Percentiles rank a stretch among this genome's conserved stretches.
Conservation (phyloP, 2,797 vertebrate species). For the Gallirallus australis region DNA sequence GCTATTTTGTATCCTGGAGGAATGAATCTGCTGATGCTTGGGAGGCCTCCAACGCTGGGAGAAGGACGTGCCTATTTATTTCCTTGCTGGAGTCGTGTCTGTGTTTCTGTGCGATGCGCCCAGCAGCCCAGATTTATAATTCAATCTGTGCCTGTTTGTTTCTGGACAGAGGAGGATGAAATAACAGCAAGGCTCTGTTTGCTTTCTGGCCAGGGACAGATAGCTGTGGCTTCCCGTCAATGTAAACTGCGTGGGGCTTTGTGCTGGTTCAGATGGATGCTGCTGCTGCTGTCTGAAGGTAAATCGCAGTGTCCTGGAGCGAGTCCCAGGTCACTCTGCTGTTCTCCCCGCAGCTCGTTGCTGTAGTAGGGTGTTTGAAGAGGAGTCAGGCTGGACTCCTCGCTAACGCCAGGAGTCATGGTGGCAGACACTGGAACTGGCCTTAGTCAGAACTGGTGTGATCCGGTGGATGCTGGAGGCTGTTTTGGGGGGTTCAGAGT, state of each 20-base stretch:
- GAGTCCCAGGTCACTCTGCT: not conserved
- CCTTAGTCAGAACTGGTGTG: accelerated
- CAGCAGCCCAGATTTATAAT: not conserved
- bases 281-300: not conserved
- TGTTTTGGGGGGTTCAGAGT: not conserved
- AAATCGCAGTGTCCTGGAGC: not conserved
- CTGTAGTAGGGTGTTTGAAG: not conserved
- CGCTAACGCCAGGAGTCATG: not conserved
- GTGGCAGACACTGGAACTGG: not conserved
- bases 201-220: not conserved
- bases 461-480: not conserved
- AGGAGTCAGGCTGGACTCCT: not conserved
- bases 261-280: not conserved
- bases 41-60: not conserved
- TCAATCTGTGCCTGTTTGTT: not conserved
- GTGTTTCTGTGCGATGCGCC: not conserved
- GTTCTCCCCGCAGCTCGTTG: not conserved
- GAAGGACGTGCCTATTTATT: not conserved
- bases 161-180: not conserved
- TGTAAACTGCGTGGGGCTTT: not conserved
- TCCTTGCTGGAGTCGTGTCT: not conserved
- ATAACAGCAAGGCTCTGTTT: not conserved
- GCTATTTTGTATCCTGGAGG: not conserved
- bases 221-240: not conserved
- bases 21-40: not conserved